These are phyloP conservation scores for Anthonomus grandis DNA, from an alignment of 1,140 invertebrate species.

Conservation along the genomic window DNA sequence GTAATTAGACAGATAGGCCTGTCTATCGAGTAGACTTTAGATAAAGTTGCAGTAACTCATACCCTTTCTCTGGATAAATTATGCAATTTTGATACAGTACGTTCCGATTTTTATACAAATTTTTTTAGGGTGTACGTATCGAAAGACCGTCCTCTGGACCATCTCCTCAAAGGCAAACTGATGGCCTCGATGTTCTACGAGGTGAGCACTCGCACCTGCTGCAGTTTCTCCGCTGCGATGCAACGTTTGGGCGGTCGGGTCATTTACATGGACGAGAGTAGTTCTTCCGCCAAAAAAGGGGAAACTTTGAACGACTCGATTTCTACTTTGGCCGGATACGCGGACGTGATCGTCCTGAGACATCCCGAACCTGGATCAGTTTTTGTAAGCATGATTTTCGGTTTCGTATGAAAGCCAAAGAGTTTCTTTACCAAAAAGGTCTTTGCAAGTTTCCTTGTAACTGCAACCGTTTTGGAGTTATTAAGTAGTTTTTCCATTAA, in stretches of 20 bases:
- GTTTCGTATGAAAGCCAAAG: no score
- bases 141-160: conserved; percentile 80
- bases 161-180: conserved; percentile 89
- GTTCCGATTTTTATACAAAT: no score
- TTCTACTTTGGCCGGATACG: conserved; percentile 79
- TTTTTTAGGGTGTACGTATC: conserved; percentile 61
- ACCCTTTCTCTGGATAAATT: no score
- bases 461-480: no score
- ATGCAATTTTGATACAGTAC: no score
- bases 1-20: no score
- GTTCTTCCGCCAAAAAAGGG: conserved; percentile 94
- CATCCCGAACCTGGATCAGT: conserved; percentile 94
- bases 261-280: conserved; percentile 82
- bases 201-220: conserved; percentile 92
- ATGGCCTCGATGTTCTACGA: conserved; percentile 98
- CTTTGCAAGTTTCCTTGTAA: no score
- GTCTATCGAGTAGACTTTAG: no score
- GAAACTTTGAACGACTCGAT: conserved; percentile 92
- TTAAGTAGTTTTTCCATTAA: no score
- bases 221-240: conserved; percentile 96
- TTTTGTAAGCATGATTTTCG: conserved; percentile 56
- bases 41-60: no score
- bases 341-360: conserved; percentile 89
- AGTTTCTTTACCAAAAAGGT: no score
- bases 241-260: conserved; percentile 89